Evolutionary conservation across 1,140 invertebrate genomes (phyloP).

Genomic region (Stegodyphus dumicola): DNA sequence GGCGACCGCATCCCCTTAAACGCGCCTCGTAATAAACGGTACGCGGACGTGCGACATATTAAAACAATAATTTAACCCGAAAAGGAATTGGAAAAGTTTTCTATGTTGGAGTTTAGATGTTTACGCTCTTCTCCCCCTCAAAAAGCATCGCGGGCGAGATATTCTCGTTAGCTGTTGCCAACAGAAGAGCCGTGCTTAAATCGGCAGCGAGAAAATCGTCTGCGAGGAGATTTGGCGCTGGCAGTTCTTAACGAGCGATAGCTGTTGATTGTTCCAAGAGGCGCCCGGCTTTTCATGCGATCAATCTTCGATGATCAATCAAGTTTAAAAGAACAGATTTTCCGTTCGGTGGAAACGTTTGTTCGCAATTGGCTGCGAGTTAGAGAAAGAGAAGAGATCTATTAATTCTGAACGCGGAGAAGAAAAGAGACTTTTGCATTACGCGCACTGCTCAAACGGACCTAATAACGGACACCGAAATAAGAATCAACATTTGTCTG

Average conservation of each 20-base stretch:
- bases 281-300: slow-evolving; percentile 38
- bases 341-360: slow-evolving; percentile 30
- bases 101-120: slow-evolving; percentile 33
- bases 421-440: slow-evolving; percentile 46
- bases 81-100: slow-evolving; percentile 61
- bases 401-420: slow-evolving; percentile 36
- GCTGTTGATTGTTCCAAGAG: slow-evolving; percentile 48
- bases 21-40: slow-evolving; percentile 49
- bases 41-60: slow-evolving; percentile 49
- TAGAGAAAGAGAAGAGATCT: slow-evolving; percentile 31
- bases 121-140: slow-evolving; percentile 42
- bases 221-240: slow-evolving; percentile 28
- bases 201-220: slow-evolving; percentile 4
- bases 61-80: slow-evolving; percentile 61
- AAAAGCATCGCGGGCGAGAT: slow-evolving; percentile 38
- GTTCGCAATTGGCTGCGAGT: slow-evolving; percentile 43
- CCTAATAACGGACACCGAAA: slow-evolving; percentile 57
- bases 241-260: slow-evolving; percentile 51
- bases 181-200: neutral
- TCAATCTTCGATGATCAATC: slow-evolving; percentile 58
- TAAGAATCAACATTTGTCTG: slow-evolving; percentile 60
- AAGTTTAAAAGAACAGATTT: slow-evolving; percentile 61
- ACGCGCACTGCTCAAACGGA: slow-evolving; percentile 19
- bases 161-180: slow-evolving; percentile 60
- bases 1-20: slow-evolving; percentile 33